Evolutionary conservation across 2,797 vertebrate genomes (phyloP).

Genomic region (Sebastes vulpes): DNA sequence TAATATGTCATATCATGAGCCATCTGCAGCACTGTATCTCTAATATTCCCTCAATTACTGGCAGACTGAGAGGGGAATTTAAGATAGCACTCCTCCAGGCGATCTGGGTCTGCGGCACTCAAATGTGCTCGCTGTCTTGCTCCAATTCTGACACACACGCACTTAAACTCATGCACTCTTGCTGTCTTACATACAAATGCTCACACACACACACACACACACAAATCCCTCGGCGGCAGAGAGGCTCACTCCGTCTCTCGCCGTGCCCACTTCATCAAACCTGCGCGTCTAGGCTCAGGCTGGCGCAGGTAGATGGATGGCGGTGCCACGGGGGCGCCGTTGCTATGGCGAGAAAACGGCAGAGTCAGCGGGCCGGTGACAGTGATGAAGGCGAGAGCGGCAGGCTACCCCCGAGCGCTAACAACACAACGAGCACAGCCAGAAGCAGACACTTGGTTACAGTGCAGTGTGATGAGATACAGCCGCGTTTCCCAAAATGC

Average conservation of each 20-base stretch:
- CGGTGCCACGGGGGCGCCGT: slow-evolving; percentile 59
- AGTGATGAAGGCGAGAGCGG: slow-evolving; percentile 81
- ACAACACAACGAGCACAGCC: slow-evolving; percentile 68
- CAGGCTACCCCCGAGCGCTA: slow-evolving; percentile 51
- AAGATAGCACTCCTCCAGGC: slow-evolving; percentile 63
- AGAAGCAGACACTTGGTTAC: slow-evolving; percentile 62
- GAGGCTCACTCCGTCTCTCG: slow-evolving; percentile 32
- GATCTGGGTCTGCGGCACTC: slow-evolving; percentile 45
- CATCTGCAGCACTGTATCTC: slow-evolving; percentile 66
- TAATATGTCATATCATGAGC: slow-evolving; percentile 78
- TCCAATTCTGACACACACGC: slow-evolving; percentile 43
- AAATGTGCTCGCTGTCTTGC: slow-evolving; percentile 43
- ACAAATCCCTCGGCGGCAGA: slow-evolving; percentile 13
- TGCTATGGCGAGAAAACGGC: slow-evolving; percentile 64
- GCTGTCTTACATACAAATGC: slow-evolving; percentile 47
- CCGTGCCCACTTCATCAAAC: slow-evolving; percentile 71
- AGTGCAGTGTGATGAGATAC: slow-evolving; percentile 29
- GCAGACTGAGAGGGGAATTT: slow-evolving; percentile 60
- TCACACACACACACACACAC: slow-evolving; percentile 5
- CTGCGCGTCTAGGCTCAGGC: slow-evolving; percentile 43
- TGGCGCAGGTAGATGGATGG: slow-evolving; percentile 78
- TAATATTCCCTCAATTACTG: slow-evolving; percentile 76
- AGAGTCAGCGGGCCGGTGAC: slow-evolving; percentile 77
- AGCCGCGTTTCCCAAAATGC: slow-evolving; percentile 62
- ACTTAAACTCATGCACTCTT: slow-evolving; percentile 11